Base-by-base conservation (phyloP, 2,888 invertebrate species). In the Campoplex capitator region DNA sequence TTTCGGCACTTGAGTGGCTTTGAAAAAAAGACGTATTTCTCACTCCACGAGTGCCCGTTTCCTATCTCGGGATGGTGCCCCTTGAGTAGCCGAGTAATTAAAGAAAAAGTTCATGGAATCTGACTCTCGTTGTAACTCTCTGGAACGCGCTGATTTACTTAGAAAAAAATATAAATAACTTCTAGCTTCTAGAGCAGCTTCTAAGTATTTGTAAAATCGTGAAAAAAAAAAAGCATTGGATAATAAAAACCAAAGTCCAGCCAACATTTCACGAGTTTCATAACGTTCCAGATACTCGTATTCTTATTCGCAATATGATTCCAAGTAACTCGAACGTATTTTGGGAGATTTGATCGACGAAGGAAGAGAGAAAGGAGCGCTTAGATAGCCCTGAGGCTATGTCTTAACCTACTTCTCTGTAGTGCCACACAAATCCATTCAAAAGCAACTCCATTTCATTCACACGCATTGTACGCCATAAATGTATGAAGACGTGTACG, bases 351-450 rank as follows among this genome's bases (percentile, higher is more conserved):
- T 62, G 56, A 42, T 42, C 77, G 71, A 48, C 51, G 32, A n/a
- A 28, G 6, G 23, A 42, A 16, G 18, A 51, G 23, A 28, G 42
- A 65, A 71, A 38, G 38, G n/a, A 45, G 38, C 11, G 23, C 58
- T 38, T 56, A 18, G 42, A 38, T 54, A 38, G 8, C 65, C 71
- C 65, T 48, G 65, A 28, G 65, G 65, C 58, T 67, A 70, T 42
- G 54, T 45, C 56, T 78, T 85, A 85, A 82, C 82, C 85, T 9
- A 82, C 51, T 82, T 85, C 32, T 23, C 16, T n/a, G 51, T 35
- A 45, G n/a, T 13, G 48, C n/a, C 51, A n/a, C 77, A 45, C 48
- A 58, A 32, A 13, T 42, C 28, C 35, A 42, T 28, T 74, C 38
- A n/a, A 2, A 67, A 67, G n/a, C 65, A 65, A 23, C 51, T 48